phyloP scores from a whole-genome alignment of 1,140 invertebrate species.

The Heliconius nattereri region DNA sequence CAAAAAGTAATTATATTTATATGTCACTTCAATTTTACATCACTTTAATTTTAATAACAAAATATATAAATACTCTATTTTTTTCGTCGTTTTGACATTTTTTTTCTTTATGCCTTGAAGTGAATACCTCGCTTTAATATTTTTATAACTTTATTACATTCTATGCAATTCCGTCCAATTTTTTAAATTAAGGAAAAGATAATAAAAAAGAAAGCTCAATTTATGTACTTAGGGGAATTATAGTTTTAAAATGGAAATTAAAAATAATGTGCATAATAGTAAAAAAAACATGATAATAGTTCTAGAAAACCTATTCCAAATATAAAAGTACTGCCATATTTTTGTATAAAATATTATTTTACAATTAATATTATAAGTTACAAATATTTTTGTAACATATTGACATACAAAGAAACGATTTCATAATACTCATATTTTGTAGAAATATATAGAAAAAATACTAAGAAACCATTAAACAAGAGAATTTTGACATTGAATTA shows the following conservation, averaged over 20 bases:
- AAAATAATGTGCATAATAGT: too few relatives aligned
- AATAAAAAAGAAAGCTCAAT: not conserved
- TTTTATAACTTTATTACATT: not conserved
- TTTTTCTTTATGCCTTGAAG: not conserved
- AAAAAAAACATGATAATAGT: not conserved
- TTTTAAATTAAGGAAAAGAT: not conserved
- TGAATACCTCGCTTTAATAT: slow-evolving; percentile 1
- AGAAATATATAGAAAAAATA: not conserved
- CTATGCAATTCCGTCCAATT: not conserved
- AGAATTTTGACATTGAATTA: too few relatives aligned
- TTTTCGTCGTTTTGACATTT: not conserved
- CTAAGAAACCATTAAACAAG: too few relatives aligned
- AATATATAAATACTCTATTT: not conserved
- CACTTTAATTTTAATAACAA: not conserved
- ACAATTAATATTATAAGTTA: not conserved
- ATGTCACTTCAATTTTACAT: too few relatives aligned
- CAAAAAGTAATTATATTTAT: too few relatives aligned
- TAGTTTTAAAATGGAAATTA: not conserved
- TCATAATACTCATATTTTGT: not conserved
- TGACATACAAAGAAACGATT: too few relatives aligned
- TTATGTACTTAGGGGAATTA: not conserved
- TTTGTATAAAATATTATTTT: not conserved
- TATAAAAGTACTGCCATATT: slow-evolving; percentile 26
- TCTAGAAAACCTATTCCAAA: slow-evolving; percentile 16
- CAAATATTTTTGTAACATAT: too few relatives aligned